Evolutionary conservation across 2,888 invertebrate species (phyloP), one percentile per base, ranked within the genome.

Genomic region (Pristionchus maxplancki): DNA sequence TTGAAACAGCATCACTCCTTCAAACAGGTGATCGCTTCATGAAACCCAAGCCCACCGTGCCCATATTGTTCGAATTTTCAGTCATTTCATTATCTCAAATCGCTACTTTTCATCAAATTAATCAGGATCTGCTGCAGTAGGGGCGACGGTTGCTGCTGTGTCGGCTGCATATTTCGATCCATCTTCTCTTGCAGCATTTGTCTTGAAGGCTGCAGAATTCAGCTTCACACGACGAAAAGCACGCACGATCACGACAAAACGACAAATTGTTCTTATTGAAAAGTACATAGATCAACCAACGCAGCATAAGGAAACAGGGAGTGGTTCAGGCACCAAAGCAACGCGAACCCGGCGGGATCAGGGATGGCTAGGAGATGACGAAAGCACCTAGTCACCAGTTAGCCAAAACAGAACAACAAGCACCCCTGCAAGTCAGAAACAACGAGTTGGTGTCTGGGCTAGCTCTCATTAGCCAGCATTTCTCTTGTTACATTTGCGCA

Each of bases 71-170:
- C 1, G 2, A 28, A 62, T 62, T 34, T 67, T 67, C 67, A 67
- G 13, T 20, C 67, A 40, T 67, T 67, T 24, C 40, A 74, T 40
- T 40, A 28, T 44, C 40, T 17, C 74, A 34, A 40, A n/a, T 5
- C 40, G 44, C 20, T 28, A 71, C 67, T 31, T 40, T 74, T 37
- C 74, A 74, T 74, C n/a, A 74, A 40, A 17, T 15, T 40, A 24
- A 74, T 74, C 37, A 74, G 17, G 11, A 74, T 74, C n/a, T 74
- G 74, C 74, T 74, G 74, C 37, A 74, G 74, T 24, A 74, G 74
- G 24, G 74, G 67, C 28, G 67, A 67, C 13, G 31, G 50, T 5
- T 50, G 50, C 50, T 50, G 50, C 20, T 50, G 50, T 5, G 15
- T 50, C 50, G 64, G 64, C 31, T 64, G 64, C 64, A 34, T 31